Conservation (phyloP, 2,888 invertebrate species). For the Leucoptera coffeella region DNA sequence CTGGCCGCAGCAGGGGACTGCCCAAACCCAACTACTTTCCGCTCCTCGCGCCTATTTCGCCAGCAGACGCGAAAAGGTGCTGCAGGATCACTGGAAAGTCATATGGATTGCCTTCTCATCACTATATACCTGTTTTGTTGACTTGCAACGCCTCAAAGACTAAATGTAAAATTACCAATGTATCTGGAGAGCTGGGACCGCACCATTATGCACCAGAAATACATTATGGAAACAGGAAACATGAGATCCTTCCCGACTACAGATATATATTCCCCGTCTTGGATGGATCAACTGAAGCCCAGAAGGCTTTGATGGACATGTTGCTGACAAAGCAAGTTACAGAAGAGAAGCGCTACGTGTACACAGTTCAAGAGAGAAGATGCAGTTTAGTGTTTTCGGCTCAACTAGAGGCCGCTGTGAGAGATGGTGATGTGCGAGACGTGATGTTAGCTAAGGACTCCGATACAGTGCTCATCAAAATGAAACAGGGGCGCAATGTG, state of each 20-base stretch:
- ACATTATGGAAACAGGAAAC: slow-evolving; percentile 61
- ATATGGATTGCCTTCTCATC: slow-evolving; percentile 66
- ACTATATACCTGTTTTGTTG: slow-evolving; percentile 72
- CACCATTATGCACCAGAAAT: slow-evolving; percentile 57
- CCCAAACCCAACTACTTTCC: slow-evolving; percentile 81
- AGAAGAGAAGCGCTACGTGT: slow-evolving; percentile 62
- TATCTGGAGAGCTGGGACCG: slow-evolving; percentile 54
- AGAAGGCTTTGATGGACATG: slow-evolving; percentile 56
- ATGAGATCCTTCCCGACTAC: slow-evolving; percentile 62
- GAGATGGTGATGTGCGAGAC: slow-evolving; percentile 71
- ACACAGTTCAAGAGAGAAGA: slow-evolving; percentile 66
- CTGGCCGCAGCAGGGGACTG: slow-evolving; percentile 71
- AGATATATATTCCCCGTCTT: slow-evolving; percentile 69
- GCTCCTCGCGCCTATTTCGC: slow-evolving; percentile 71
- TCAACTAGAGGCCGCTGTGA: slow-evolving; percentile 66
- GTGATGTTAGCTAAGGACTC: slow-evolving; percentile 71
- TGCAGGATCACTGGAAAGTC: slow-evolving; percentile 76
- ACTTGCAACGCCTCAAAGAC: slow-evolving; percentile 36
- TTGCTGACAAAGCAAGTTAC: slow-evolving; percentile 53
- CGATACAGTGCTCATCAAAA: slow-evolving; percentile 66
- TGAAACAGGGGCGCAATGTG: slow-evolving; percentile 69
- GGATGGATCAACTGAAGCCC: slow-evolving; percentile 62
- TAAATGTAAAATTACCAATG: slow-evolving; percentile 61
- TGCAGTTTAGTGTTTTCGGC: slow-evolving; percentile 71
- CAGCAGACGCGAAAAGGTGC: slow-evolving; percentile 74